These are phyloP conservation scores for Fragum sueziense DNA, from an alignment of 2,888 invertebrate species.

Conservation along the genomic window DNA sequence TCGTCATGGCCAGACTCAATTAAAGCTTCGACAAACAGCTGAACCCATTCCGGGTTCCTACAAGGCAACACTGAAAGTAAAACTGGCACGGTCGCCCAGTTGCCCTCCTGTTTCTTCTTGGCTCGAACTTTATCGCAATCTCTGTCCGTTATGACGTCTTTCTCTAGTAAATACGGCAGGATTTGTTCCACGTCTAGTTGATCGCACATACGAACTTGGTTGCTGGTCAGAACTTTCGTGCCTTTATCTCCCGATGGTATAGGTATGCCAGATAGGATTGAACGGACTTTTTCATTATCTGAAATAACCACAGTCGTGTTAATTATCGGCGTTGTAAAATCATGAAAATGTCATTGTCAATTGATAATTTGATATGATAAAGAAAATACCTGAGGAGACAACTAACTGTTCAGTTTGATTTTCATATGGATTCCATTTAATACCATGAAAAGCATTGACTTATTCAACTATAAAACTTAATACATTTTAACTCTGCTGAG, in stretches of 20 bases:
- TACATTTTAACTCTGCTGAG: too few relatives aligned
- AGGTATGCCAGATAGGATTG: background rate
- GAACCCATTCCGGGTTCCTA: background rate
- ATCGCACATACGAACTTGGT: background rate
- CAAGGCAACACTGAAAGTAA: background rate
- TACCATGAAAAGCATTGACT: too few relatives aligned
- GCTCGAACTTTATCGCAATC: slow-evolving; percentile 8
- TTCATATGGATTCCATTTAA: too few relatives aligned
- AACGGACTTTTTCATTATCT: background rate
- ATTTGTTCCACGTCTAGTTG: background rate
- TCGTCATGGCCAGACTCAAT: background rate
- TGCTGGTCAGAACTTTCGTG: background rate
- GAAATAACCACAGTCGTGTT: too few relatives aligned
- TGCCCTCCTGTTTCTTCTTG: background rate
- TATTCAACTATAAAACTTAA: too few relatives aligned
- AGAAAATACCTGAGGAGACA: too few relatives aligned
- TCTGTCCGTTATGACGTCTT: background rate
- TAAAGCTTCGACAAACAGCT: background rate
- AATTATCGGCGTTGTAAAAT: too few relatives aligned
- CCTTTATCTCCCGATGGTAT: background rate
- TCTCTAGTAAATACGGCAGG: background rate
- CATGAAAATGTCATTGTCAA: too few relatives aligned
- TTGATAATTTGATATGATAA: too few relatives aligned
- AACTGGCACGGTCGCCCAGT: background rate
- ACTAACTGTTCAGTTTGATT: too few relatives aligned